Evolutionary conservation across 2,797 vertebrate genomes (phyloP).

Genomic region (Notamacropus eugenii): DNA sequence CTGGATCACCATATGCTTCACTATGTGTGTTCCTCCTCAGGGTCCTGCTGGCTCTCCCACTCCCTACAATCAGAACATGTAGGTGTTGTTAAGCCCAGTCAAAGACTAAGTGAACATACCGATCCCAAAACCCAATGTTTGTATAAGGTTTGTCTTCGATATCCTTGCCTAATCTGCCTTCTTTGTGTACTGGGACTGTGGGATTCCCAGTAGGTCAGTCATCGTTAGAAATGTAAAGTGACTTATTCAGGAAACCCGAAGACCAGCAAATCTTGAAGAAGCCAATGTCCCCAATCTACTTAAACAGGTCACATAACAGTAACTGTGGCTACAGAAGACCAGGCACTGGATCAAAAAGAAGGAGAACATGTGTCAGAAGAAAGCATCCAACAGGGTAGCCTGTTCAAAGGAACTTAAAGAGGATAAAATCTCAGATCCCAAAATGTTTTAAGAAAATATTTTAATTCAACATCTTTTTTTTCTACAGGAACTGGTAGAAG

Average conservation of each 20-base stretch:
- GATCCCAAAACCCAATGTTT: constrained; percentile 65
- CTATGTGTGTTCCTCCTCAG: constrained; percentile 53
- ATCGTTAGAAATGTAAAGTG: constrained; percentile 75
- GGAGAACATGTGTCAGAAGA: background rate
- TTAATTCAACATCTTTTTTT: background rate
- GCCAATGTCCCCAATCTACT: constrained; percentile 62
- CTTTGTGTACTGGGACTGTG: constrained; percentile 58
- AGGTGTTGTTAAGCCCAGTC: constrained; percentile 64
- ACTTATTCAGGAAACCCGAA: constrained; percentile 75
- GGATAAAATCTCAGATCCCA: constrained; percentile 14
- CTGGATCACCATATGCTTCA: background rate
- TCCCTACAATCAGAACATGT: constrained; percentile 67
- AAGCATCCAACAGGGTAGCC: background rate
- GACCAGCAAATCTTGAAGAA: constrained; percentile 69
- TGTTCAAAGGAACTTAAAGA: constrained; percentile 11
- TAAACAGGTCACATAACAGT: constrained; percentile 50
- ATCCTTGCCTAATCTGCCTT: constrained; percentile 35
- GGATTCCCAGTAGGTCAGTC: constrained; percentile 59
- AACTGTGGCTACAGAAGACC: constrained; percentile 32
- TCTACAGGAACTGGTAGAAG: background rate
- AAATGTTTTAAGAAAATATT: constrained; percentile 11
- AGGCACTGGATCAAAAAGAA: constrained; percentile 22
- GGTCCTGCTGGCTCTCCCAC: constrained; percentile 41
- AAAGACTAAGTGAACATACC: constrained; percentile 50
- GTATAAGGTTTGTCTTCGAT: constrained; percentile 56